Evolutionary conservation across 1,140 invertebrate species (phyloP), one percentile per base, ranked within the genome.

Genomic region (Saccostrea cuccullata): DNA sequence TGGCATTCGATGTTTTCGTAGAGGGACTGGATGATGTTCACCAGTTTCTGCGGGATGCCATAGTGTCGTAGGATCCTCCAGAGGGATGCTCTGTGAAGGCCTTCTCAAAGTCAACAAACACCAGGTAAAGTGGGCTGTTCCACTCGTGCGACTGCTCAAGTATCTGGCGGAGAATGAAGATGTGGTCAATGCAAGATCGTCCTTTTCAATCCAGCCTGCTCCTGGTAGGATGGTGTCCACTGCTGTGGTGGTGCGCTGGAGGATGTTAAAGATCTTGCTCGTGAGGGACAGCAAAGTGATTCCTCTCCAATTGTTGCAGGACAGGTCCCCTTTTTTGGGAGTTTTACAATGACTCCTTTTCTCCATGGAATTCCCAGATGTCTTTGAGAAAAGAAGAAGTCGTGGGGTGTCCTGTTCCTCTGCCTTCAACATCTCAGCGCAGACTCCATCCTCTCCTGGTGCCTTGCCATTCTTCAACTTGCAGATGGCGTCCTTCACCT

Each of bases 261-360:
- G 56, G 6, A 91, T 89, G 36, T 36, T 89, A 8, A 91, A 56
- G n/a, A 89, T 13, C 82, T 91, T 92, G 56, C 88, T 87, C 17
- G 91, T 89, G 11, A 90, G 73, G 47, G 90, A 91, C 30, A 92
- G 86, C 2, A 93, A 84, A 5, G 77, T 90, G 60, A 92, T 90
- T 23, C 91, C 90, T 89, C 91, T 58, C 89, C 89, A 91, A 84
- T 47, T 47, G 47, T 47, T 47, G 47, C 47, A 47, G 47, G 6
- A 6, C 5, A 47, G 47, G 47, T 47, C 47, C 5, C 47, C 47
- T 47, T 47, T 47, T 47, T 47, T 6, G 47, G 47, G 6, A 47
- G 47, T 36, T 36, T 36, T 36, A 36, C 30, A 0, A 36, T 36
- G 30, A 36, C 30, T 36, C 30, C 30, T 36, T 36, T 36, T 36